A percentile compares a stretch with the other conserved stretches of the same genome.
Conservation (phyloP, 2,113 vertebrate genomes). For the Otus sunia region DNA sequence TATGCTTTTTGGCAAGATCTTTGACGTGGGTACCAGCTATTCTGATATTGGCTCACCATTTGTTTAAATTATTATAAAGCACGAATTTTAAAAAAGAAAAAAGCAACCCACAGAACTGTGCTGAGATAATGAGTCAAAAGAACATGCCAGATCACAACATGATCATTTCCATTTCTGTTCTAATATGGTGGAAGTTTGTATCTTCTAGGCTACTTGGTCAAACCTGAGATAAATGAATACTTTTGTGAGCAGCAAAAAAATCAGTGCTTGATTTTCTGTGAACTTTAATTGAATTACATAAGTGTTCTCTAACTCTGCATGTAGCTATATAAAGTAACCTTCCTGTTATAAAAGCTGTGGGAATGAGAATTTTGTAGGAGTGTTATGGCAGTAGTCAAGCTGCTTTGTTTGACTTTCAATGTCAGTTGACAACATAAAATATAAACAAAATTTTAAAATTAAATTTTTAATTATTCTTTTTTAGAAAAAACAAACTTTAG, state of each 20-base stretch:
- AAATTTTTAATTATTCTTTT: not conserved
- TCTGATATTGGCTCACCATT: not conserved
- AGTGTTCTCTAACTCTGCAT: not conserved
- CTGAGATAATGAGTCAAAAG: not conserved
- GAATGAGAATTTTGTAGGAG: not conserved
- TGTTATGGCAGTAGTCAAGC: not conserved
- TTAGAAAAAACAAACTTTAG: not conserved
- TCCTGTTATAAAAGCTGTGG: not conserved
- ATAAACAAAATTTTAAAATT: not conserved
- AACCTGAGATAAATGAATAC: not conserved
- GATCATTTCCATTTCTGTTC: not conserved
- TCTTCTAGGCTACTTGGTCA: not conserved
- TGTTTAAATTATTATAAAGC: not conserved
- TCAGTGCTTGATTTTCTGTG: not conserved
- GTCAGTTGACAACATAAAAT: not conserved
- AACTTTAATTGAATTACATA: not conserved
- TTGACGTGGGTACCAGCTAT: not conserved
- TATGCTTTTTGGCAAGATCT: not conserved
- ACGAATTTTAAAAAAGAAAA: not conserved
- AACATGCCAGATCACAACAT: not conserved
- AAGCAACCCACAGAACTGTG: not conserved
- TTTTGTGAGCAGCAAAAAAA: not conserved
- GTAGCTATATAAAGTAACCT: not conserved
- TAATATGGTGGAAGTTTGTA: not conserved
- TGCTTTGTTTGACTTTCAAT: not conserved